These are phyloP conservation scores for Mactromeris polynyma DNA, from an alignment of 2,888 invertebrate genomes.

Conservation along the genomic window DNA sequence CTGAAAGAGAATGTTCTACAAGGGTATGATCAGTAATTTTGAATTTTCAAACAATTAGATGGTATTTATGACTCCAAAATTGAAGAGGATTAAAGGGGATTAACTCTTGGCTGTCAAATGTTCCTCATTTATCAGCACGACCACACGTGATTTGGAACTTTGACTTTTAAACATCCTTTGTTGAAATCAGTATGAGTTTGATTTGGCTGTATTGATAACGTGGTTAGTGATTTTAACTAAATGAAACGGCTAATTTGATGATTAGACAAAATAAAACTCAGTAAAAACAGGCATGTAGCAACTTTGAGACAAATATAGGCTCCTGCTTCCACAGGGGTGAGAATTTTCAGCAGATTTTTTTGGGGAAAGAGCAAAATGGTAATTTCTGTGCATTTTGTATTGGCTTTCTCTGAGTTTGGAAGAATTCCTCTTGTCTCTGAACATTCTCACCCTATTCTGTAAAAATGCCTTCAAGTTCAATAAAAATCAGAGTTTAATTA, in stretches of 20 bases:
- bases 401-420: too few relatives aligned
- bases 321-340: too few relatives aligned
- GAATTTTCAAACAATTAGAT: conserved; percentile 50
- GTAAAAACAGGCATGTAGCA: not conserved
- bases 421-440: too few relatives aligned
- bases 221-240: not conserved
- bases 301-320: too few relatives aligned
- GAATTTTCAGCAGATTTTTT: too few relatives aligned
- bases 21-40: conserved; percentile 28
- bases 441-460: too few relatives aligned
- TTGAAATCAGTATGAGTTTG: conserved; percentile 36
- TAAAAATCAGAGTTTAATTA: too few relatives aligned
- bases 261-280: conserved; percentile 7
- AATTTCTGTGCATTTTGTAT: too few relatives aligned
- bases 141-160: conserved; percentile 61
- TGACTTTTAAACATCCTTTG: conserved; percentile 49
- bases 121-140: conserved; percentile 53
- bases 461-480: too few relatives aligned
- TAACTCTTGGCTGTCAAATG: conserved; percentile 57
- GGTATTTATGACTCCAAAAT: conserved; percentile 58
- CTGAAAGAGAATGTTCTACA: conserved; percentile 11
- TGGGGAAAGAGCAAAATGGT: too few relatives aligned
- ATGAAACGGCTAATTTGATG: not conserved
- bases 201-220: conserved; percentile 20
- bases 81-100: conserved; percentile 61